These are phyloP conservation scores for Botrylloides violaceus DNA, from an alignment of 23 tunicate genomes.

Conservation along the genomic window DNA sequence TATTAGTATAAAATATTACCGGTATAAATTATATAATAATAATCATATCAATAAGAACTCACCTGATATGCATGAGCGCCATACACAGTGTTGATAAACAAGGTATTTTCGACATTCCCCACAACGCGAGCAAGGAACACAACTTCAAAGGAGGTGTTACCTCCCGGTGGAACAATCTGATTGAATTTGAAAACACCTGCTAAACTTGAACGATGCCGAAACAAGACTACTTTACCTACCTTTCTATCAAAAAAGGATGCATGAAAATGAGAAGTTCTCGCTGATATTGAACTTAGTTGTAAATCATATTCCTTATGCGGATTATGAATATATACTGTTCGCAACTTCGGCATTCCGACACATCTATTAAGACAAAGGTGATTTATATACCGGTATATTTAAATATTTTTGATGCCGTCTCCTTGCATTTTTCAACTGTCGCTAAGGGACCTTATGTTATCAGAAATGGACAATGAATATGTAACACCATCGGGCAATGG, in stretches of 20 bases:
- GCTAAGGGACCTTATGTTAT: too few species aligned
- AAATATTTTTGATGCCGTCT: too few species aligned
- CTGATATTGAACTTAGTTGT: constrained; percentile 73
- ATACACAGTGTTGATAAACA: constrained; percentile 68
- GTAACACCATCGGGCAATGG: too few species aligned
- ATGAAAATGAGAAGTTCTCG: constrained; percentile 80
- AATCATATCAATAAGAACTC: constrained; percentile 28
- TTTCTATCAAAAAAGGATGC: constrained; percentile 91
- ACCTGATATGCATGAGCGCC: constrained; percentile 89
- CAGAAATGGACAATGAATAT: too few species aligned
- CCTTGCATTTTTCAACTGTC: too few species aligned
- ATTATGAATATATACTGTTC: constrained; percentile 57
- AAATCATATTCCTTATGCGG: constrained; percentile 61
- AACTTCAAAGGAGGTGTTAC: constrained; percentile 86
- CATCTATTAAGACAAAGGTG: constrained; percentile 21
- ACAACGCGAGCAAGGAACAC: constrained; percentile 77
- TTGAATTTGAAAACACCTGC: background rate
- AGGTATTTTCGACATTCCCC: constrained; percentile 91
- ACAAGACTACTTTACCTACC: constrained; percentile 24
- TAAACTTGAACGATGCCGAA: background rate
- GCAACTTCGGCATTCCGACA: constrained; percentile 65
- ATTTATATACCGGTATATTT: too few species aligned
- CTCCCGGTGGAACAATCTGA: constrained; percentile 57
- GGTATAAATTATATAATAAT: too few species aligned
- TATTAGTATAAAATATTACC: too few species aligned